These are phyloP conservation scores for Drosophila pegasa DNA, from an alignment of 2,888 invertebrate genomes.

Conservation along the genomic window DNA sequence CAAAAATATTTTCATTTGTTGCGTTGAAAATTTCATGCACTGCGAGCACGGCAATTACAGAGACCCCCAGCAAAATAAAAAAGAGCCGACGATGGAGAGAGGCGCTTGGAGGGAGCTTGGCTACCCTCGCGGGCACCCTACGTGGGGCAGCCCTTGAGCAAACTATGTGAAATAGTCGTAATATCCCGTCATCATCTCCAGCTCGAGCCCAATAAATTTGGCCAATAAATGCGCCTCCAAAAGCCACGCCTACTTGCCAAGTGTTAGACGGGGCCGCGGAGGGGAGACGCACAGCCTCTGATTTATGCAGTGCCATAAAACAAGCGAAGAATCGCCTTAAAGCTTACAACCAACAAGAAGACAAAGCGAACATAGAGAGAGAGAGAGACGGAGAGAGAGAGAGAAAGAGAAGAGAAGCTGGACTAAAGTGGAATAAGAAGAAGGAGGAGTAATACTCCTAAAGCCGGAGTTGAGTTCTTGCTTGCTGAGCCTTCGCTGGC, in stretches of 20 bases:
- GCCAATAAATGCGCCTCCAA: conserved; percentile 52
- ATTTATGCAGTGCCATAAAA: conserved; percentile 70
- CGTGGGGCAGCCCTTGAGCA: conserved; percentile 16
- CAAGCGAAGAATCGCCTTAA: conserved; percentile 19
- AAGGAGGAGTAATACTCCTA: neutral
- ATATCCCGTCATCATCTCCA: conserved; percentile 53
- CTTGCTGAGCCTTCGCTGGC: conserved; percentile 14
- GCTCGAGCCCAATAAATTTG: conserved; percentile 46
- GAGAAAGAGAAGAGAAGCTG: neutral
- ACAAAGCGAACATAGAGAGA: neutral
- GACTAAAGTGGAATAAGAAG: neutral
- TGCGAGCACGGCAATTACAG: conserved; percentile 67
- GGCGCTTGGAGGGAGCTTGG: neutral
- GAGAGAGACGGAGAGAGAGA: neutral
- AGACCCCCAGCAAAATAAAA: conserved; percentile 20
- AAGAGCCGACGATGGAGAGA: neutral
- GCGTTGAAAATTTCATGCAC: conserved; percentile 74
- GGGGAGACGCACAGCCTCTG: conserved; percentile 33
- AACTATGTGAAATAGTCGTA: conserved; percentile 56
- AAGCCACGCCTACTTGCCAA: conserved; percentile 35
- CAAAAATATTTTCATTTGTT: conserved; percentile 68
- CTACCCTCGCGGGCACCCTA: neutral
- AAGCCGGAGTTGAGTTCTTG: conserved; percentile 4
- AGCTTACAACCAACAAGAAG: conserved; percentile 12
- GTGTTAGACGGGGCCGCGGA: neutral